Base-by-base conservation (phyloP, 2,797 vertebrate species). In the Myiotriccus ornatus region DNA sequence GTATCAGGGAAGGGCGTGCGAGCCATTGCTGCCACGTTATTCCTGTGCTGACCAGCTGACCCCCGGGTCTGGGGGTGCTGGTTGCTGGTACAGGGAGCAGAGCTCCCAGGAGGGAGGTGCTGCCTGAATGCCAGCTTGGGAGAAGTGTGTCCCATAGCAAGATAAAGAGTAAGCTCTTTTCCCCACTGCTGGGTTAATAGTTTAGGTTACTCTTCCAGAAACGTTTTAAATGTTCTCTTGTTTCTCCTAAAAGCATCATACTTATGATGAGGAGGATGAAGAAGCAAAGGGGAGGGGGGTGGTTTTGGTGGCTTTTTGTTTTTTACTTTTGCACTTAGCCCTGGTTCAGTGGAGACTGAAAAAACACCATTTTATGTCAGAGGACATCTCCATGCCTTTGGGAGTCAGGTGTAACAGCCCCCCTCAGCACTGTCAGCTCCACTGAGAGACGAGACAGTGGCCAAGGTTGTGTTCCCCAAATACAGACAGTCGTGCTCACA, bases 1-100 rank as follows among this genome's bases (percentile, higher is more conserved):
- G 9, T 25, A 6, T 9, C 32, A 9, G 6, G 27, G 9, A 41
- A 53, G 46, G 34, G 19, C 0, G 0, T 13, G 53, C 1, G 1
- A 39, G 46, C 46, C 24, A 9, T 30, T 30, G 27, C 59, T 74
- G n/a, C 2, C 11, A 3, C 1, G 0, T 30, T 32, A 23, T 15
- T 41, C 46, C 37, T 44, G n/a, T 8, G 7, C 37, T 59, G 46
- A 14, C 7, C 53, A 28, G 27, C 1, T n/a, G n/a, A n/a, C n/a
- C n/a, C 1, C 25, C 22, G 74, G 24, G 3, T 4, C 27, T 19
- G 57, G 65, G 22, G 8, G 0, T 43, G 65, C 32, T 68, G 69
- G 18, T 22, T 49, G 55, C 69, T 56, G 47, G 8, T 18, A 2
- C 6, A 35, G 49, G 20, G 35, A 43, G 56, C 63, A 82, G 70